phyloP scores from a whole-genome alignment of 2,888 invertebrate genomes.

The Andrena praecox region DNA sequence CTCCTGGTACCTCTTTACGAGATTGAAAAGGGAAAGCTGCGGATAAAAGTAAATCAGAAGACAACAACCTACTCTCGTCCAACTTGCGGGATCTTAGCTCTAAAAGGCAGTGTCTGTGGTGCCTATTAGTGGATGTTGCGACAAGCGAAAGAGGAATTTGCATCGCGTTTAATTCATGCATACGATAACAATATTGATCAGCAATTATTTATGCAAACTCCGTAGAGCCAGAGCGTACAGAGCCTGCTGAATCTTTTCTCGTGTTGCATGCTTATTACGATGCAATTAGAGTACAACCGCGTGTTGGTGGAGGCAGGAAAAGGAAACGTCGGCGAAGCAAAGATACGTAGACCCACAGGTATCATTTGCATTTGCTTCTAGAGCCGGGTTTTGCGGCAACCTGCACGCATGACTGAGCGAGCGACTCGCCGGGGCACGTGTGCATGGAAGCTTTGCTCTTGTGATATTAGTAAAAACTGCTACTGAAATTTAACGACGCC shows the following conservation, averaged over 20 bases:
- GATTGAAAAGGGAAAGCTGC: conserved; percentile 4
- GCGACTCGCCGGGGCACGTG: conserved; percentile 42
- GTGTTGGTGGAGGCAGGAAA: conserved; percentile 38
- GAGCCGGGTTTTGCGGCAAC: conserved; percentile 64
- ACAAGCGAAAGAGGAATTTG: not conserved
- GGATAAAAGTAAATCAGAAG: not conserved
- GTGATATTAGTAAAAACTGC: conserved; percentile 48
- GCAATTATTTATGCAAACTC: not conserved
- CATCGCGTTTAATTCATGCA: not conserved
- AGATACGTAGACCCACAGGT: conserved; percentile 51
- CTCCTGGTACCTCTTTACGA: not conserved
- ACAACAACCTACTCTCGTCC: not conserved
- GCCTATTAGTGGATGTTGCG: not conserved
- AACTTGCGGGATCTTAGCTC: not conserved
- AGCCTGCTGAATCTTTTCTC: conserved; percentile 31
- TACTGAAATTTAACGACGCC: conserved; percentile 30
- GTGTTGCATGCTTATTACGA: conserved; percentile 26
- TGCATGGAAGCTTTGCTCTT: conserved; percentile 33
- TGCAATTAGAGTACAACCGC: conserved; percentile 52
- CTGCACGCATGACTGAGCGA: conserved; percentile 70
- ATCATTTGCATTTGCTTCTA: conserved; percentile 66
- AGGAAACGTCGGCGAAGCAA: conserved; percentile 46
- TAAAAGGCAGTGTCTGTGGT: too few relatives aligned
- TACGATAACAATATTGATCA: conserved; percentile 27
- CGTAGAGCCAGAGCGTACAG: conserved; percentile 2